Conservation (phyloP, 2,797 vertebrate species). For the Chaetodon trifasciatus region DNA sequence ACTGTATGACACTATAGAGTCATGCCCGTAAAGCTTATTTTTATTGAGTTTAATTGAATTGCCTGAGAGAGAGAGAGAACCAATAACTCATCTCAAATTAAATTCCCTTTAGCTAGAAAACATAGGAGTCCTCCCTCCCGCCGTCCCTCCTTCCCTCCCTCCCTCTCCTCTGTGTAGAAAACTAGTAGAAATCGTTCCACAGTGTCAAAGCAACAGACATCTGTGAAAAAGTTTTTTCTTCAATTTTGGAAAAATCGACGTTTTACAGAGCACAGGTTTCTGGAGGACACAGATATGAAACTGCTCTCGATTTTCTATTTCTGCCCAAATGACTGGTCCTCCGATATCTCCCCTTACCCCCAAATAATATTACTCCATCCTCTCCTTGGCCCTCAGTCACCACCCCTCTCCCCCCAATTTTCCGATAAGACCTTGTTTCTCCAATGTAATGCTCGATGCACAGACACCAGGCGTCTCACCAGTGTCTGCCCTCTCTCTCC, state of each 20-base stretch:
- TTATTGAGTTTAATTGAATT: slow-evolving; percentile 49
- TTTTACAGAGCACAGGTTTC: slow-evolving; percentile 60
- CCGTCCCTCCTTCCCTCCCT: background rate
- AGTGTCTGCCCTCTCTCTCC: slow-evolving; percentile 44
- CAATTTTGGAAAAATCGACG: slow-evolving; percentile 53
- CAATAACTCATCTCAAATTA: slow-evolving; percentile 57
- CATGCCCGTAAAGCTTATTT: slow-evolving; percentile 15
- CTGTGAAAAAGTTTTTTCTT: slow-evolving; percentile 29
- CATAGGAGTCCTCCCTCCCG: slow-evolving; percentile 1
- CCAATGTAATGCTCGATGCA: slow-evolving; percentile 60
- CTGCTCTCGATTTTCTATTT: slow-evolving; percentile 71
- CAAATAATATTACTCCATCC: slow-evolving; percentile 69
- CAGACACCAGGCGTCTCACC: slow-evolving; percentile 34
- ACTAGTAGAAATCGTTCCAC: slow-evolving; percentile 25
- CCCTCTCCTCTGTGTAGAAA: slow-evolving; percentile 23
- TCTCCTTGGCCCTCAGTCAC: slow-evolving; percentile 55
- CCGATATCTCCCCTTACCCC: slow-evolving; percentile 62
- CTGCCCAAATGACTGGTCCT: slow-evolving; percentile 63
- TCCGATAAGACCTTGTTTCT: slow-evolving; percentile 72
- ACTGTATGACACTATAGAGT: slow-evolving; percentile 16
- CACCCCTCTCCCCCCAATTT: slow-evolving; percentile 58
- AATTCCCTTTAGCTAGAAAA: slow-evolving; percentile 43
- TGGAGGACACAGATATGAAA: slow-evolving; percentile 66
- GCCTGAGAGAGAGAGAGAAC: slow-evolving; percentile 29
- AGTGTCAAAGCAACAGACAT: slow-evolving; percentile 33